phyloP scores from a whole-genome alignment of 1,140 invertebrate species.

The Magallana ariakensis region DNA sequence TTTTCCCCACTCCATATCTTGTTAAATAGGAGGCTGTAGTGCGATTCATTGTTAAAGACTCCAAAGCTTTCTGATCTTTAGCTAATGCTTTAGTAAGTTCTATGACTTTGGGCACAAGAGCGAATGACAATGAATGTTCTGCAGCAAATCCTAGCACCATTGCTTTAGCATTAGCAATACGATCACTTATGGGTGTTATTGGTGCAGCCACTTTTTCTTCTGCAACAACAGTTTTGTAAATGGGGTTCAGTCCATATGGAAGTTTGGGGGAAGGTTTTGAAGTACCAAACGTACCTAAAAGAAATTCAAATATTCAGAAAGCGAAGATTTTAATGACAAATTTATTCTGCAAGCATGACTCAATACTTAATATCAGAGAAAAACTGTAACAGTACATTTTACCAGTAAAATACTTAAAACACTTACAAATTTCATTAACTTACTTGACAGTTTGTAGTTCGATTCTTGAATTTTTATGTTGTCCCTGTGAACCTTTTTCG shows the following conservation, averaged over 20 bases:
- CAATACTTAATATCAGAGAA: not conserved
- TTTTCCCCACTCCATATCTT: slow-evolving; percentile 48
- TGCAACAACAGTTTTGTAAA: slow-evolving; percentile 35
- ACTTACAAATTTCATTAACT: not conserved
- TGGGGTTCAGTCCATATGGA: slow-evolving; percentile 28
- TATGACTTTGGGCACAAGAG: slow-evolving; percentile 41
- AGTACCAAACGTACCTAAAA: slow-evolving; percentile 42
- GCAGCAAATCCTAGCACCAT: slow-evolving; percentile 48
- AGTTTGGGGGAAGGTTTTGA: not conserved
- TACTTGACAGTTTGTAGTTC: slow-evolving; percentile 30
- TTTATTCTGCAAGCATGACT: not conserved
- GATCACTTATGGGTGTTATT: slow-evolving; percentile 40
- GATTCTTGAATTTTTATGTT: not conserved
- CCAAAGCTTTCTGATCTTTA: slow-evolving; percentile 40
- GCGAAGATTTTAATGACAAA: not conserved
- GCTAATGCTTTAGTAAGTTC: slow-evolving; percentile 11
- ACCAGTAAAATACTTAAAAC: slow-evolving; percentile 1
- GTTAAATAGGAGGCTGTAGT: slow-evolving; percentile 51
- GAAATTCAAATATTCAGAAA: not conserved
- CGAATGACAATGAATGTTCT: slow-evolving; percentile 47
- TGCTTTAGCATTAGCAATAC: slow-evolving; percentile 46
- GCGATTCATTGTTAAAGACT: slow-evolving; percentile 26
- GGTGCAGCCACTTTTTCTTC: not conserved
- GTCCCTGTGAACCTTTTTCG: too few species aligned
- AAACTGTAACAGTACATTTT: not conserved